Base-by-base conservation (phyloP, 1,140 invertebrate genomes). In the Mycetomoellerius zeteki region DNA sequence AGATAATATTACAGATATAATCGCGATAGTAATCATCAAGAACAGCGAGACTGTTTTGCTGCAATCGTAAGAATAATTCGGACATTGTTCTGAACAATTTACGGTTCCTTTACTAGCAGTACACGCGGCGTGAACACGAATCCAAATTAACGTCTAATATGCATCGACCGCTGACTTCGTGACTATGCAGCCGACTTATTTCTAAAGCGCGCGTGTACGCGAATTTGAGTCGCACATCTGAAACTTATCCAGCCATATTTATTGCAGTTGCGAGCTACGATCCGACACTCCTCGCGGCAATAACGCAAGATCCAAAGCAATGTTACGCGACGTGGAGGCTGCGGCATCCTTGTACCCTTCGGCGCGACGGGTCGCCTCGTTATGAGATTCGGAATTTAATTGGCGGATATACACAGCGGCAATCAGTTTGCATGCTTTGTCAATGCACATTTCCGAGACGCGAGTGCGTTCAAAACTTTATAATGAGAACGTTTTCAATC, bases 311-410 rank as follows among this genome's bases (percentile, higher is more conserved):
- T 80, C 21, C 64, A 33, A 33, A 50, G 2, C 21, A 19, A 10
- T 12, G 50, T 47, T 7, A 37, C 64, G 27, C 58, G 7, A 60
- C 14, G 30, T 16, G 37, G 33, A 19, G 30, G 27, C 30, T 37
- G 47, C 50, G 19, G 19, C 50, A 3, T 37, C 50, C 50, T 24
- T 16, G 16, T 37, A 30, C 30, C 67, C 24, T 81, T 71, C 33
- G 50, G 8, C 33, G 33, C 33, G 50, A 8, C 52, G 33, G 16
- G 24, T 71, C 8, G 14, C 33, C 50, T 81, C 78, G 30, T 81
- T 81, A 81, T 43, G 64, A 71, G 33, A 71, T 81, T 71, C 50
- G 33, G 8, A 21, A 71, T 81, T 81, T 71, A 81, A 81, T 81
- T 81, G 65, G 64, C 50, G 77, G 16, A 71, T 58, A n/a, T 80